Percentiles rank a stretch among this genome's conserved stretches.
Conservation (phyloP, 2,113 vertebrate genomes). For the Dicaeum eximium region DNA sequence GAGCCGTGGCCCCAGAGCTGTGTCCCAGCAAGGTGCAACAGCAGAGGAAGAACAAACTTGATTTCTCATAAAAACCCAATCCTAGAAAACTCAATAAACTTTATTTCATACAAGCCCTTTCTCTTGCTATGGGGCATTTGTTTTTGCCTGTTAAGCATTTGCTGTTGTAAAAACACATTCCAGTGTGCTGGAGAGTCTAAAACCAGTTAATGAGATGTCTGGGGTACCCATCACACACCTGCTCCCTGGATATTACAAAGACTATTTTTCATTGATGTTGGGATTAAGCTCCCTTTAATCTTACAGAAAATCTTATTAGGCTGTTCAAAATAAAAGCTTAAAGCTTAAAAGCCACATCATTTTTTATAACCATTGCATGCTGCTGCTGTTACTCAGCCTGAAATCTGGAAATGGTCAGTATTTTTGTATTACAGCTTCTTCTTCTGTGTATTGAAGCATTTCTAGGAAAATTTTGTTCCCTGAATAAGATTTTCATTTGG, state of each 20-base stretch:
- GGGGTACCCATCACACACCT: not conserved
- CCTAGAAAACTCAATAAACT: not conserved
- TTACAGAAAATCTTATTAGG: not conserved
- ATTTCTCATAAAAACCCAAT: not conserved
- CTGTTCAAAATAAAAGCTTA: not conserved
- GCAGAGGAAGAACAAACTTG: not conserved
- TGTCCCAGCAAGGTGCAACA: not conserved
- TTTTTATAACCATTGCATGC: not conserved
- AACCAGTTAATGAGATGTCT: not conserved
- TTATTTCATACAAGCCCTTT: not conserved
- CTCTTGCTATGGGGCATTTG: not conserved
- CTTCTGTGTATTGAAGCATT: not conserved
- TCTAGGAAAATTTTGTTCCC: not conserved
- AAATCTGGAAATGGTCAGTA: not conserved
- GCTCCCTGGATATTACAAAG: not conserved
- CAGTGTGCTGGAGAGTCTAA: not conserved
- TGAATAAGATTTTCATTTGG: not conserved
- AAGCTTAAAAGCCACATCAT: not conserved
- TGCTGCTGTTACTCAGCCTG: not conserved
- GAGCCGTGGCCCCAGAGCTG: not conserved
- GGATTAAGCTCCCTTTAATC: conserved; percentile 1
- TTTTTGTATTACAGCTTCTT: not conserved
- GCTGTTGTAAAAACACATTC: not conserved
- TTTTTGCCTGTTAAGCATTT: not conserved
- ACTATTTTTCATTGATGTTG: not conserved